Conservation (phyloP, 2,113 vertebrate species). For the Oreotragus oreotragus region DNA sequence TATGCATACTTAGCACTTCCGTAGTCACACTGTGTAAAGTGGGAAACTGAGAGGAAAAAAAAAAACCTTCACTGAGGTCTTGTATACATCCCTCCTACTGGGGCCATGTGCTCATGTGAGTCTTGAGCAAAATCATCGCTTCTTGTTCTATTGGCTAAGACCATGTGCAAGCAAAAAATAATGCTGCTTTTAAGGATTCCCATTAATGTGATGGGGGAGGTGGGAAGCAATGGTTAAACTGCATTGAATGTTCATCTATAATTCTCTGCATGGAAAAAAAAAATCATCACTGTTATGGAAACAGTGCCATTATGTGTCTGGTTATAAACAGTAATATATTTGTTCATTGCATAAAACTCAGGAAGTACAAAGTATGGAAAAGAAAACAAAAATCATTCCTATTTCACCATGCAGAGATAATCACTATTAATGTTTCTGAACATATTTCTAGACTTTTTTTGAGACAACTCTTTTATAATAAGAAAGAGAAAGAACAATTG, state of each 20-base stretch:
- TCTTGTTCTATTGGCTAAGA: neutral
- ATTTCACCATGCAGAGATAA: slow-evolving; percentile 51
- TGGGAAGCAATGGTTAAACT: neutral
- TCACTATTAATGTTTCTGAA: slow-evolving; percentile 32
- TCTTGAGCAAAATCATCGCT: neutral
- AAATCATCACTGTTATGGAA: slow-evolving; percentile 7
- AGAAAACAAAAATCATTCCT: slow-evolving; percentile 42
- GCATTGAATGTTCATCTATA: neutral
- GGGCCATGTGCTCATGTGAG: neutral
- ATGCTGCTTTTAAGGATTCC: slow-evolving; percentile 23
- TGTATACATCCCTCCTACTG: neutral
- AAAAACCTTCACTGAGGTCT: neutral
- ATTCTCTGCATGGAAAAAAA: neutral
- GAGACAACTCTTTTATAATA: neutral
- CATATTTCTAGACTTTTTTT: slow-evolving; percentile 5
- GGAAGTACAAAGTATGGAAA: neutral
- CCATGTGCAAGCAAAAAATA: neutral
- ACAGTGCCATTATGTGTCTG: slow-evolving; percentile 22
- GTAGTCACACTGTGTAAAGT: neutral
- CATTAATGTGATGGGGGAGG: neutral
- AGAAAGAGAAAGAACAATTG: slow-evolving; percentile 6
- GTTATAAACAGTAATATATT: slow-evolving; percentile 36
- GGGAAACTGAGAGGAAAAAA: neutral
- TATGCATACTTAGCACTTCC: neutral
- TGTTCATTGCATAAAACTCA: slow-evolving; percentile 25